phyloP scores from a whole-genome alignment of 2,797 vertebrate genomes.

The Tragelaphus oryx region DNA sequence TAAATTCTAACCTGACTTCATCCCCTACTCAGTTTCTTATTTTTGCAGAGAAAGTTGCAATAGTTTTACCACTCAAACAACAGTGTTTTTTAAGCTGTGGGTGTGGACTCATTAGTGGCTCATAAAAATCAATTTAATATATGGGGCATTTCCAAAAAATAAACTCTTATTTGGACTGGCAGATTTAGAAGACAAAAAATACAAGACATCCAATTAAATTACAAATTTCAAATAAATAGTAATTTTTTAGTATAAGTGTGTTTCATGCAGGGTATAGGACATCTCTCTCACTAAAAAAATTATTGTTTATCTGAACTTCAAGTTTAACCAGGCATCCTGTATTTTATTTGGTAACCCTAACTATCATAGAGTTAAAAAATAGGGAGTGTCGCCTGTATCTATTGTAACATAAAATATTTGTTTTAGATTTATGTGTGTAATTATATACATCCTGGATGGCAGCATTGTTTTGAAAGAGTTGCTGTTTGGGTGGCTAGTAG shows the following conservation, averaged over 20 bases:
- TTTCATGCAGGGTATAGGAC: background rate
- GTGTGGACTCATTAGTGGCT: background rate
- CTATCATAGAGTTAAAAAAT: background rate
- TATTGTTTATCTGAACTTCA: background rate
- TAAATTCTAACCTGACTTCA: background rate
- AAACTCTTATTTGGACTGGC: background rate
- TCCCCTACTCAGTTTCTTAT: background rate
- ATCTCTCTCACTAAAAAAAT: background rate
- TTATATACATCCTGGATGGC: background rate
- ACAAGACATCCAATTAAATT: background rate
- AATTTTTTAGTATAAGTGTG: background rate
- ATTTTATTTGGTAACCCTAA: background rate
- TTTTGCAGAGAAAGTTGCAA: background rate
- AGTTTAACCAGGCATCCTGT: background rate
- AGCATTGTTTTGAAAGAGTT: background rate
- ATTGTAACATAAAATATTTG: constrained; percentile 10
- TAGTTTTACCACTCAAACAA: background rate
- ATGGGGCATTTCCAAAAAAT: background rate
- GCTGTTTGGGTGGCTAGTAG: background rate
- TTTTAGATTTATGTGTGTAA: background rate
- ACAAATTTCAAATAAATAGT: constrained; percentile 7
- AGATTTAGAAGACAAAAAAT: constrained; percentile 36
- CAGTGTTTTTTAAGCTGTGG: background rate
- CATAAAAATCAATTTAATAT: background rate
- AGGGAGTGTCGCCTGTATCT: background rate